Base-by-base conservation (phyloP, 2,797 vertebrate genomes). In the Linurgus olivaceus region DNA sequence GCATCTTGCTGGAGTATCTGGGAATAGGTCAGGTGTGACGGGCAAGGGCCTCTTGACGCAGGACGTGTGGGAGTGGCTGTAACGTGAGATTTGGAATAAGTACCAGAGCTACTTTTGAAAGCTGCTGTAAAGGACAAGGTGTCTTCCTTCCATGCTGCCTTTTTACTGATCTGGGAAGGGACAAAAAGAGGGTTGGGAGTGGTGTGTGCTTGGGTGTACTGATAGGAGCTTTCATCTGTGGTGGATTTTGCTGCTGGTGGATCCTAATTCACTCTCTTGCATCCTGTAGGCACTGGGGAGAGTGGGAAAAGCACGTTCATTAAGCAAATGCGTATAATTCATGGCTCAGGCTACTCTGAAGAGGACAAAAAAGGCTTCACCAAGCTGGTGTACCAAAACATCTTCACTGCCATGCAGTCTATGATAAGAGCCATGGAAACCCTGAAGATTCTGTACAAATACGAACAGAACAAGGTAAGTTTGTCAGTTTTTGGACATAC, bases 311-410 rank as follows among this genome's bases (percentile, higher is more conserved):
- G 99, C 97, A 99, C 99, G 5, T 99, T 99, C 97, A 99, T 99
- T 97, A 99, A 99, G 96, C 99, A 99, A 96, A 99, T 99, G 99
- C 98, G 99, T 92, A 99, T 99, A 97, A 99, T 99, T 97, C 99
- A 99, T 44, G 99, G 99, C 21, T 98, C 99, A 1, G 99, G 99
- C 96, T 99, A 99, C 98, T 99, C 99, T 8, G 99, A 99, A 86
- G 99, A 99, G 83, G 99, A 99, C 96, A 99, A 99, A 97, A 98
- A 98, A 54, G 98, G 99, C 97, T 99, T 99, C 98, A 99, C 98
- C 96, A 99, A 99, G 96, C 98, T 99, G 97, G 99, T 99, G 76
- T 99, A 99, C 98, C 99, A 99, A 98, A 99, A 99, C 98, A 99
- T 99, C 98, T 99, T 99, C 98, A 99, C 99, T 83, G 99, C 99